Evolutionary conservation across 2,797 vertebrate species (phyloP), one percentile per base, ranked within the genome.

Genomic region (Philypnodon macrostomus): DNA sequence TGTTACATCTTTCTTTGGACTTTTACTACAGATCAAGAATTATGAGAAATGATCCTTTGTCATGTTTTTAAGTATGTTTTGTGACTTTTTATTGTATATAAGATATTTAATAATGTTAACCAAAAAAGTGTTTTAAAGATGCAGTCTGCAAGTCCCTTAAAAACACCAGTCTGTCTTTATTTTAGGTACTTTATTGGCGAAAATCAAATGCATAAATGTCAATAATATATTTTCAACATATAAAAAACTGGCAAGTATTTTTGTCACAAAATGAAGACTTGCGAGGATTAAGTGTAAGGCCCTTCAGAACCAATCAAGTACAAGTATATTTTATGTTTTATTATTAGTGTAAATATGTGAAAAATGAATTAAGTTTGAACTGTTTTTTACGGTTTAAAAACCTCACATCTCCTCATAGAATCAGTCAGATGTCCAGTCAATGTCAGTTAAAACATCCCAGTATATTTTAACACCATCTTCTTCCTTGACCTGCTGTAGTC

Each of bases 51-150:
- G 33, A 37, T 29, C 75, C 85, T 88, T 88, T 85, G 83, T 54
- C 35, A 30, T 48, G 44, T 75, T 75, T 75, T 63, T 68, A 75
- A 65, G 34, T 60, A 56, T 66, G 53, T 68, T 45, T 64, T 69
- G 53, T 70, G 75, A 42, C 42, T 70, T 73, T 79, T 59, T 82
- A 70, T 73, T 85, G 83, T 86, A 83, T 62, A 83, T 85, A 84
- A 84, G 4, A 81, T 81, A 75, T 83, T 85, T 88, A 82, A 77
- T 75, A 79, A 70, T 74, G 71, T 72, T 59, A 50, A 1, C n/a
- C n/a, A n/a, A n/a, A n/a, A n/a, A n/a, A n/a, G n/a, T n/a, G n/a
- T n/a, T n/a, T n/a, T n/a, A n/a, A n/a, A n/a, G n/a, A n/a, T n/a
- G n/a, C n/a, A n/a, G n/a, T n/a, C n/a, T n/a, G n/a, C n/a, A n/a